Percentiles rank a stretch among this genome's conserved stretches.
Evolutionary conservation across 2,113 vertebrate species (phyloP).

Genomic region (Heptranchias perlo): DNA sequence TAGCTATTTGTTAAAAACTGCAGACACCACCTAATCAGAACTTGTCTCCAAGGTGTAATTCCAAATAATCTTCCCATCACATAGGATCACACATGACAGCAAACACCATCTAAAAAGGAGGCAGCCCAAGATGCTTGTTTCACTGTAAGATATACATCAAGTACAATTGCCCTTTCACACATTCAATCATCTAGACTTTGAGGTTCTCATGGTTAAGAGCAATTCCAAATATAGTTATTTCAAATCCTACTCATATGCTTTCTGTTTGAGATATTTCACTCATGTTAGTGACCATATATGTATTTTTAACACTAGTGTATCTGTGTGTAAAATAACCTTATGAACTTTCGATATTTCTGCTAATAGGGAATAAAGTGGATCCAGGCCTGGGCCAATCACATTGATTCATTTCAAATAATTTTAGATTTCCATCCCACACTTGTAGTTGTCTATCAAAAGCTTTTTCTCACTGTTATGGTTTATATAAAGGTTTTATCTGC

Average conservation of each 20-base stretch:
- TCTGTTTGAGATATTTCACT: no score
- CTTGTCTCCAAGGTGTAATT: no score
- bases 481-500: background rate
- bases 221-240: background rate
- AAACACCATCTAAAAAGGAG: background rate
- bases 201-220: background rate
- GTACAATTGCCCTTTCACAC: background rate
- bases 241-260: background rate
- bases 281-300: background rate
- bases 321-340: background rate
- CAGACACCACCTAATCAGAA: background rate
- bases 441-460: background rate
- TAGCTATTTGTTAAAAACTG: background rate
- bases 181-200: background rate
- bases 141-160: background rate
- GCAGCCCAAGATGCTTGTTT: background rate
- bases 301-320: background rate
- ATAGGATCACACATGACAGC: background rate
- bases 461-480: background rate
- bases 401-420: background rate
- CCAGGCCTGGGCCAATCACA: no score
- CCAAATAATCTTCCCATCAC: background rate
- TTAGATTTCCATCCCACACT: background rate
- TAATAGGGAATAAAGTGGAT: background rate
- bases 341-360: background rate